phyloP scores from a whole-genome alignment of 2,888 invertebrate species.

The Tetropium fuscum region DNA sequence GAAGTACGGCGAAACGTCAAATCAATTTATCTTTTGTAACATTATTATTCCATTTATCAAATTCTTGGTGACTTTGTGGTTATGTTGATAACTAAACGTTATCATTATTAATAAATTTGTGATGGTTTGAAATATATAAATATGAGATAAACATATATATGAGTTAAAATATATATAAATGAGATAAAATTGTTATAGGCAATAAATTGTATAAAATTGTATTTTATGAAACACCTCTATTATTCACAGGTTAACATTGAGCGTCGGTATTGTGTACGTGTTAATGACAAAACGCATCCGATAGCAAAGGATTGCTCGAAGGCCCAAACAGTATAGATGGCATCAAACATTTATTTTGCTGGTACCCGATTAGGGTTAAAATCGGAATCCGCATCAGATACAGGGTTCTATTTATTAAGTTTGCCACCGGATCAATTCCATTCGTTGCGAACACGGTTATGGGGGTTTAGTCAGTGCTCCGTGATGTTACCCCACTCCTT shows the following conservation, averaged over 20 bases:
- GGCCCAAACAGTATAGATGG: slow-evolving; percentile 7
- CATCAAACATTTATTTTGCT: slow-evolving; percentile 15
- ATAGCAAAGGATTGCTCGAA: slow-evolving; percentile 2
- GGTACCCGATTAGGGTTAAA: slow-evolving; percentile 21
- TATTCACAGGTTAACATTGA: slow-evolving; percentile 13
- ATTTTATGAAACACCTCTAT: slow-evolving; percentile 11
- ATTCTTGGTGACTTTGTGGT: too few relatives aligned
- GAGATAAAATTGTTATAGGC: too few relatives aligned
- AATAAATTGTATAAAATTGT: slow-evolving; percentile 17
- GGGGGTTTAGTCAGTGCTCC: slow-evolving; percentile 24
- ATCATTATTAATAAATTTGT: too few relatives aligned
- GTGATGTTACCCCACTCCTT: slow-evolving; percentile 23
- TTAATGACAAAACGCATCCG: slow-evolving; percentile 17
- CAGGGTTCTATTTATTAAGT: slow-evolving; percentile 26
- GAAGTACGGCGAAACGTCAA: too few relatives aligned
- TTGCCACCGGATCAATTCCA: slow-evolving; percentile 23
- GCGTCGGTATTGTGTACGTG: slow-evolving; percentile 2
- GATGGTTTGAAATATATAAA: too few relatives aligned
- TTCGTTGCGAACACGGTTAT: slow-evolving; percentile 12
- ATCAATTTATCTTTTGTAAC: too few relatives aligned
- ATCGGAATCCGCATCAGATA: slow-evolving; percentile 26
- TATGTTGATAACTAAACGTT: too few relatives aligned
- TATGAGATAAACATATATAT: too few relatives aligned
- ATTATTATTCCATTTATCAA: too few relatives aligned
- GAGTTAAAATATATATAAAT: too few relatives aligned